Conservation (phyloP, 2,797 vertebrate genomes). For the Taeniopygia guttata region DNA sequence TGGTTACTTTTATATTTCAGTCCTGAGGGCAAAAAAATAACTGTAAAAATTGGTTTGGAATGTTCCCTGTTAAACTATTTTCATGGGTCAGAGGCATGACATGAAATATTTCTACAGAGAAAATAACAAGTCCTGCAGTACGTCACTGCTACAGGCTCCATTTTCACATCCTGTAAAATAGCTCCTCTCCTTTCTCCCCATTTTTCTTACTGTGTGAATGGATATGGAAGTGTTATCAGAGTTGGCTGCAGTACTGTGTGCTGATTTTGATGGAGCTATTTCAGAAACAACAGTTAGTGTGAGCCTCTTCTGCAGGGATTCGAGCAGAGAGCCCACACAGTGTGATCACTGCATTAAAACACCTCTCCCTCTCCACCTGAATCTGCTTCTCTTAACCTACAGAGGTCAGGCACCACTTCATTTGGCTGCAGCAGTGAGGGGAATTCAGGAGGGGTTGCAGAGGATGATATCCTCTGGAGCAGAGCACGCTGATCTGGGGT, state of each 20-base stretch:
- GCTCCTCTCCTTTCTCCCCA: not conserved
- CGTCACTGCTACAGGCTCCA: not conserved
- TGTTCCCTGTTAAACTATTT: constrained; percentile 43
- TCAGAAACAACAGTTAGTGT: not conserved
- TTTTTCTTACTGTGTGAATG: constrained; percentile 23
- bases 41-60: constrained; percentile 36
- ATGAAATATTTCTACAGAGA: constrained; percentile 40
- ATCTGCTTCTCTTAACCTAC: not conserved
- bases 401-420: not conserved
- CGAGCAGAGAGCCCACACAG: not conserved
- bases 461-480: not conserved
- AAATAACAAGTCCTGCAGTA: constrained; percentile 17
- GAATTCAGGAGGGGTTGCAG: not conserved
- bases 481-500: not conserved
- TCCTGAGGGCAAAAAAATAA: not conserved
- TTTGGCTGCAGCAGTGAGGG: not conserved
- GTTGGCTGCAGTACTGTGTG: not conserved
- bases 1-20: constrained; percentile 17
- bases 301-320: not conserved
- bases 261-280: constrained; percentile 37
- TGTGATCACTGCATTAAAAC: not conserved
- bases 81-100: constrained; percentile 35
- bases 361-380: not conserved
- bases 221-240: not conserved
- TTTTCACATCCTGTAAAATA: constrained; percentile 20